Evolutionary conservation across 2,113 vertebrate species (phyloP).

Genomic region (Danionella cerebrum): DNA sequence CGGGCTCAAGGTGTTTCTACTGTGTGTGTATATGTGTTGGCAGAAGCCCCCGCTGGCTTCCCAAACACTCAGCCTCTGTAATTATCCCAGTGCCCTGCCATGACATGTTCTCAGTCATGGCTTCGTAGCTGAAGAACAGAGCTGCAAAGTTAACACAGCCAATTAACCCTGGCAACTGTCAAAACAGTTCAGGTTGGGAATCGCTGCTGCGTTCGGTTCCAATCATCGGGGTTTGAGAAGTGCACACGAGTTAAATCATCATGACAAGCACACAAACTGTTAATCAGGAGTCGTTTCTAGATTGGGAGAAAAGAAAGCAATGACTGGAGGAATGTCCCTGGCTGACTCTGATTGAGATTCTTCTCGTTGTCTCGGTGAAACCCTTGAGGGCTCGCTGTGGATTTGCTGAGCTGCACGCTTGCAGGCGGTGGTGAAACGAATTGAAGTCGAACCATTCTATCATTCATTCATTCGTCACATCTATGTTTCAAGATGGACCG

Average conservation of each 20-base stretch:
- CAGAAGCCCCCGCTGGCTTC: constrained; percentile 51
- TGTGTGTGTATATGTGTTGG: constrained; percentile 60
- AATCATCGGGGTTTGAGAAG: neutral
- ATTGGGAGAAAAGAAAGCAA: neutral
- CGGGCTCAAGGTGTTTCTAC: constrained; percentile 50
- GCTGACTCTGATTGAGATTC: neutral
- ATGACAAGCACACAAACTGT: neutral
- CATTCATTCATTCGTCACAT: too few relatives aligned
- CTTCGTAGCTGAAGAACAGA: constrained; percentile 36
- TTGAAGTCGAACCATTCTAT: too few relatives aligned
- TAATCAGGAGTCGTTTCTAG: neutral
- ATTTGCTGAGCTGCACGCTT: neutral
- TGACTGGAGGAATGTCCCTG: neutral
- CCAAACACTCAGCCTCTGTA: constrained; percentile 58
- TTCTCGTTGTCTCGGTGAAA: neutral
- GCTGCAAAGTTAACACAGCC: constrained; percentile 33
- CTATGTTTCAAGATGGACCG: too few relatives aligned
- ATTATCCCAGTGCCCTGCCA: constrained; percentile 59
- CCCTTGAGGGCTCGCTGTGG: neutral
- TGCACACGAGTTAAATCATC: constrained; percentile 5
- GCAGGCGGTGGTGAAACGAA: too few relatives aligned
- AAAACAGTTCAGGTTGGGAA: constrained; percentile 26
- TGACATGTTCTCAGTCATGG: constrained; percentile 58
- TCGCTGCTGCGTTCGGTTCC: neutral
- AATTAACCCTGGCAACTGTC: constrained; percentile 47